Percentiles rank a stretch among this genome's conserved stretches.
phyloP scores from a whole-genome alignment of 2,113 vertebrate species.

The Saccopteryx leptura region DNA sequence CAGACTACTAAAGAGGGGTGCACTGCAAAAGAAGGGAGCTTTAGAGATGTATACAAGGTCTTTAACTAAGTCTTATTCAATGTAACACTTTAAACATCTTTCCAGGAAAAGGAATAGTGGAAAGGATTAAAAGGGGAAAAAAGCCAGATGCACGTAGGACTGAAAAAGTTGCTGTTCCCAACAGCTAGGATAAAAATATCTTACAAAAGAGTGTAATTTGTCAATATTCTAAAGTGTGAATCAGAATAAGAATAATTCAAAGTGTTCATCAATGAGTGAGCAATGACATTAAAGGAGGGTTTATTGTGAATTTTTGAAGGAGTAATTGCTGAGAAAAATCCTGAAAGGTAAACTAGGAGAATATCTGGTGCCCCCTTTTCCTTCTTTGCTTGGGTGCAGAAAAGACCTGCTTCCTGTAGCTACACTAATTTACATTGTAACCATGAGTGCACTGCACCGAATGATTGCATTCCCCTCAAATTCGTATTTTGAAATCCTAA shows the following conservation, averaged over 20 bases:
- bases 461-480: background rate
- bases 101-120: background rate
- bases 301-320: background rate
- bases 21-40: background rate
- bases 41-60: background rate
- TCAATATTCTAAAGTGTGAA: background rate
- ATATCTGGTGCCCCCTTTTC: background rate
- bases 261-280: background rate
- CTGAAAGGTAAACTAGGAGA: background rate
- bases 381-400: background rate
- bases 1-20: background rate
- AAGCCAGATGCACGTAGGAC: background rate
- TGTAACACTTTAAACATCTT: background rate
- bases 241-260: constrained; percentile 9
- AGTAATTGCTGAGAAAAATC: background rate
- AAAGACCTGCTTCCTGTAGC: background rate
- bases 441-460: background rate
- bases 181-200: background rate
- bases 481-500: background rate
- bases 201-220: background rate
- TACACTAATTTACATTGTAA: background rate
- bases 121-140: background rate
- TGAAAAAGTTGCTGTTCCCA: background rate
- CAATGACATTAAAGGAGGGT: background rate
- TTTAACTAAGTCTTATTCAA: background rate